phyloP scores from a whole-genome alignment of 2,888 invertebrate species.

The Gisinianus flammeolus region DNA sequence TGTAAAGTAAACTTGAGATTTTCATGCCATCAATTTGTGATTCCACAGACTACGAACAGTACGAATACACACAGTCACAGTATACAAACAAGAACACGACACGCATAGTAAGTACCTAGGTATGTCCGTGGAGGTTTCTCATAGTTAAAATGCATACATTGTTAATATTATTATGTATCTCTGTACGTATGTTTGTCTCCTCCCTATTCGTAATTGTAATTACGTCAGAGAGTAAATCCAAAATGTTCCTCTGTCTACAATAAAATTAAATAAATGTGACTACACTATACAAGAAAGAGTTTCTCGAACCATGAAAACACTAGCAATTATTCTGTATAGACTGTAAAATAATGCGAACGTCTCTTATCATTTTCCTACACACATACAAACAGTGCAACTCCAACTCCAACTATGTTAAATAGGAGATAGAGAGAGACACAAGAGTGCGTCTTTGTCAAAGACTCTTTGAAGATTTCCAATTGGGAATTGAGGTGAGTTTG shows the following conservation, averaged over 20 bases:
- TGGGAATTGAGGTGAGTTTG: no score
- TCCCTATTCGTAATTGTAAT: neutral
- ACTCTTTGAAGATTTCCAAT: neutral
- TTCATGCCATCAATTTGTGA: constrained; percentile 21
- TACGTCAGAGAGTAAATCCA: neutral
- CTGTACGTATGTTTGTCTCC: neutral
- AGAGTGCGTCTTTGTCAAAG: neutral
- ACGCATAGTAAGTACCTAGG: neutral
- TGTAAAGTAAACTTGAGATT: constrained; percentile 10
- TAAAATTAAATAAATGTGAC: neutral
- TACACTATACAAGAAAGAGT: neutral
- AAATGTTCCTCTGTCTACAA: neutral
- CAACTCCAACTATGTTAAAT: no score
- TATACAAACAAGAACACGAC: neutral
- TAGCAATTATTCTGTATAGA: neutral
- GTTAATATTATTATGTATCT: neutral
- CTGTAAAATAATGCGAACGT: neutral
- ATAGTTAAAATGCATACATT: neutral
- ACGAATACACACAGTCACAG: neutral
- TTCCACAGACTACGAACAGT: neutral
- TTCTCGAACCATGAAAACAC: constrained; percentile 2
- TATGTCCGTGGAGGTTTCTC: neutral
- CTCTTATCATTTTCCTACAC: neutral
- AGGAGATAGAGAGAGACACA: no score
- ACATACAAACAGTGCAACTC: neutral